A percentile compares a stretch with the other conserved stretches of the same genome.
Evolutionary conservation across 2,888 invertebrate genomes (phyloP).

Genomic region (Rhabditoides inermis): DNA sequence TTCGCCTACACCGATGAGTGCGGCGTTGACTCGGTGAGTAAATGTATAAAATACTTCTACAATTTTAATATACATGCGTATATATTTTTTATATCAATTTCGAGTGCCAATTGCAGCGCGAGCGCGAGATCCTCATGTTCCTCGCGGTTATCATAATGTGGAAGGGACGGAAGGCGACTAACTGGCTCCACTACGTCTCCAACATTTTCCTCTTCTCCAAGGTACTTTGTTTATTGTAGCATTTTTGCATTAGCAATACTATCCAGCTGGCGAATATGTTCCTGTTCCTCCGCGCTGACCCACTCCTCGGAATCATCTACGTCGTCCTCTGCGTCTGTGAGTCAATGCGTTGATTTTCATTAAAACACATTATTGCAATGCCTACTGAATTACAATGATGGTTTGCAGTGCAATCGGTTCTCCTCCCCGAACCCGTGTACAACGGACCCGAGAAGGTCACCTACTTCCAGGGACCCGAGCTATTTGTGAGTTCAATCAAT

Average conservation of each 20-base stretch:
- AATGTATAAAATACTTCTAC: not conserved
- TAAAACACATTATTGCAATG: too few species aligned
- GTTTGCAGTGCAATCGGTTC: too few species aligned
- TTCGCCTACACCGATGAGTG: slow-evolving; percentile 62
- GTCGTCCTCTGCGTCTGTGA: slow-evolving; percentile 67
- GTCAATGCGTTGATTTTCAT: too few species aligned
- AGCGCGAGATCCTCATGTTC: slow-evolving; percentile 92
- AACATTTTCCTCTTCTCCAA: slow-evolving; percentile 91
- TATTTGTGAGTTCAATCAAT: slow-evolving; percentile 23
- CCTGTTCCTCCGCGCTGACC: slow-evolving; percentile 82
- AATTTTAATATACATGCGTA: not conserved
- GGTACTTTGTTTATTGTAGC: slow-evolving; percentile 49
- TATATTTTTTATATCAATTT: not conserved
- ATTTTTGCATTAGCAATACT: not conserved
- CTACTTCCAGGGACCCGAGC: slow-evolving; percentile 64
- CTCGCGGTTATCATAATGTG: slow-evolving; percentile 86
- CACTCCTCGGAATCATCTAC: slow-evolving; percentile 73
- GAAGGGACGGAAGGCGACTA: slow-evolving; percentile 71
- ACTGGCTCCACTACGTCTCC: slow-evolving; percentile 74
- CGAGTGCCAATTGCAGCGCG: slow-evolving; percentile 62
- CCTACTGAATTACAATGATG: too few species aligned
- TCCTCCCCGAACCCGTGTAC: slow-evolving; percentile 90
- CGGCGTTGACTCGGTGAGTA: slow-evolving; percentile 70
- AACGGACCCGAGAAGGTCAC: slow-evolving; percentile 80
- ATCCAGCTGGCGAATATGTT: slow-evolving; percentile 69